Percentiles rank a stretch among this genome's conserved stretches.
phyloP scores from a whole-genome alignment of 2,888 invertebrate species.

The Magallana nippona region DNA sequence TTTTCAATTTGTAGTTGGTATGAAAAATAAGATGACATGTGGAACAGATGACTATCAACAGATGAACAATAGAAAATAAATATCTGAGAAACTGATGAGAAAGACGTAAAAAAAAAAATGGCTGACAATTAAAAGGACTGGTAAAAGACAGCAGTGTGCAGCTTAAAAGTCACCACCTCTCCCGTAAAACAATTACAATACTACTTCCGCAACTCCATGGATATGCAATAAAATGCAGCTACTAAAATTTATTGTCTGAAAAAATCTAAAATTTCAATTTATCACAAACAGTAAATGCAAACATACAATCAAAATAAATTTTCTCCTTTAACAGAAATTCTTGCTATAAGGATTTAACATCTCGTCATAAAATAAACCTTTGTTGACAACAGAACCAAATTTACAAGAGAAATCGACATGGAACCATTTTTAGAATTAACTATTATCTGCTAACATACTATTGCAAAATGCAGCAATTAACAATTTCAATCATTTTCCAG shows the following conservation, averaged over 20 bases:
- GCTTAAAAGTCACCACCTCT: background rate
- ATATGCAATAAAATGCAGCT: no score
- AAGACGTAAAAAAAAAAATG: constrained; percentile 2
- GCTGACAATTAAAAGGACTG: constrained; percentile 23
- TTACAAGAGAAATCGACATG: background rate
- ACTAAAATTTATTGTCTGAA: no score
- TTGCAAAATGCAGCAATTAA: no score
- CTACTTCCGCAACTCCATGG: no score
- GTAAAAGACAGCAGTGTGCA: constrained; percentile 23
- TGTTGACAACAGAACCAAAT: background rate
- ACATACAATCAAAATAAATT: no score
- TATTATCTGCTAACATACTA: no score
- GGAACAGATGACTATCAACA: constrained; percentile 35
- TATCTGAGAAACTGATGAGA: constrained; percentile 26
- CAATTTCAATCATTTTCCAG: no score
- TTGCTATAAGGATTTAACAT: no score
- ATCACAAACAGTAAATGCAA: no score
- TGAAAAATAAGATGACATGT: constrained; percentile 32
- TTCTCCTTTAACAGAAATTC: no score
- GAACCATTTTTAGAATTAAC: background rate
- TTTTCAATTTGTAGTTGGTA: constrained; percentile 29
- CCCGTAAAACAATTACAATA: background rate
- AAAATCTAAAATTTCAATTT: no score
- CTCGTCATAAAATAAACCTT: background rate
- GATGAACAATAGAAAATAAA: constrained; percentile 31